Conservation (phyloP, 2,113 vertebrate species). For the Pteronura brasiliensis region DNA sequence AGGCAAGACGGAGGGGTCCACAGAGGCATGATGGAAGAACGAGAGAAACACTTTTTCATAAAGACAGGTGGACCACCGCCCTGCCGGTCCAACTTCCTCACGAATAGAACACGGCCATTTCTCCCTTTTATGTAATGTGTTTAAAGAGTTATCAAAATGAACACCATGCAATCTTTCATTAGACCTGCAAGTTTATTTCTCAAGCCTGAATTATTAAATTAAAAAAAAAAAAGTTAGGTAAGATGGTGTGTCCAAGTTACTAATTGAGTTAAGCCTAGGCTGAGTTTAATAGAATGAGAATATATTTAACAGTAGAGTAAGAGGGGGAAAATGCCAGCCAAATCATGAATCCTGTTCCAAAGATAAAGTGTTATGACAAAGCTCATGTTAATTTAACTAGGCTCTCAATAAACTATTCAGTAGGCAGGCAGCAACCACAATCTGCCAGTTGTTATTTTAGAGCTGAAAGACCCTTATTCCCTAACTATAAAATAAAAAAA, state of each 20-base stretch:
- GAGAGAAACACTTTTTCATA: not conserved
- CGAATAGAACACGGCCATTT: not conserved
- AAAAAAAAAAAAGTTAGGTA: not conserved
- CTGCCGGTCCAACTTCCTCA: not conserved
- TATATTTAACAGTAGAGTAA: not conserved
- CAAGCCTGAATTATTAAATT: not conserved
- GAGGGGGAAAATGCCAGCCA: not conserved
- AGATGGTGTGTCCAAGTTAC: not conserved
- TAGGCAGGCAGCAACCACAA: not conserved
- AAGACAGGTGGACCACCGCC: not conserved
- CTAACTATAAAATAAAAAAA: conserved; percentile 34
- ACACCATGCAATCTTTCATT: not conserved
- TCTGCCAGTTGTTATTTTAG: conserved; percentile 21
- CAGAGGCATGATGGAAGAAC: not conserved
- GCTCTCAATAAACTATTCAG: conserved; percentile 50
- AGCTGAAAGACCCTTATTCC: conserved; percentile 22
- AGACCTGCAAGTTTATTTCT: not conserved
- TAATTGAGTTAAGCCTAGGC: not conserved
- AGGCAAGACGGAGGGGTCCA: not conserved
- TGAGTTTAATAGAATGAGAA: conserved; percentile 17
- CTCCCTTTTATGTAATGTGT: not conserved
- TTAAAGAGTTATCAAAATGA: not conserved
- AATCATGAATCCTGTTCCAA: conserved; percentile 20
- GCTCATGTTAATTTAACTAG: conserved; percentile 45
- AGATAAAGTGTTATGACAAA: conserved; percentile 48